phyloP scores from a whole-genome alignment of 2,888 invertebrate species.

The Drosophila algonquin region DNA sequence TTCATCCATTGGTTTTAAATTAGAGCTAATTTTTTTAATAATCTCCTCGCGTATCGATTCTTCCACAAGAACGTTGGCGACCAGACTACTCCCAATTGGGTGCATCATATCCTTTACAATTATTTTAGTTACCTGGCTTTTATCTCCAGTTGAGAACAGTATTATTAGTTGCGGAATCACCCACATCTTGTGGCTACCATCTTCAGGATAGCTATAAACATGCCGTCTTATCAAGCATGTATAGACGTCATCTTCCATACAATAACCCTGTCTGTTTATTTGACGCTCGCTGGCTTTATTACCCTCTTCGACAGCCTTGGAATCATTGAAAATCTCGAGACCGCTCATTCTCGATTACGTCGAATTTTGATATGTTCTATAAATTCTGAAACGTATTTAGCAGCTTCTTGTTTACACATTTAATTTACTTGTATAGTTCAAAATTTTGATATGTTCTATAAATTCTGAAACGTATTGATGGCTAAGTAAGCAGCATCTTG shows the following conservation, averaged over 20 bases:
- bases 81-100: conserved; percentile 50
- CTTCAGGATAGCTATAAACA: conserved; percentile 42
- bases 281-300: not conserved
- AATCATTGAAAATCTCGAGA: not conserved
- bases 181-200: conserved; percentile 53
- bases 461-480: not conserved
- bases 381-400: not conserved
- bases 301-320: not conserved
- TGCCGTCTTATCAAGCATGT: conserved; percentile 44
- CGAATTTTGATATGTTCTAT: not conserved
- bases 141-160: conserved; percentile 52
- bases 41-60: conserved; percentile 49
- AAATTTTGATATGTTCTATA: not conserved
- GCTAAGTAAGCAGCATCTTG: not conserved
- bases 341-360: not conserved
- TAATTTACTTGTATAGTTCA: too few species aligned
- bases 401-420: not conserved
- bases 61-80: conserved; percentile 57
- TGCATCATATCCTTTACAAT: conserved; percentile 48
- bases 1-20: conserved; percentile 54
- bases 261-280: not conserved
- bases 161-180: conserved; percentile 47
- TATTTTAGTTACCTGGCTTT: conserved; percentile 32
- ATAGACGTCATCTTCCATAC: conserved; percentile 38
- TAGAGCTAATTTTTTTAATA: conserved; percentile 7